Conservation (phyloP, 30 jellyfish, hydroid and myxozoan species). For the Aurelia sp. region DNA sequence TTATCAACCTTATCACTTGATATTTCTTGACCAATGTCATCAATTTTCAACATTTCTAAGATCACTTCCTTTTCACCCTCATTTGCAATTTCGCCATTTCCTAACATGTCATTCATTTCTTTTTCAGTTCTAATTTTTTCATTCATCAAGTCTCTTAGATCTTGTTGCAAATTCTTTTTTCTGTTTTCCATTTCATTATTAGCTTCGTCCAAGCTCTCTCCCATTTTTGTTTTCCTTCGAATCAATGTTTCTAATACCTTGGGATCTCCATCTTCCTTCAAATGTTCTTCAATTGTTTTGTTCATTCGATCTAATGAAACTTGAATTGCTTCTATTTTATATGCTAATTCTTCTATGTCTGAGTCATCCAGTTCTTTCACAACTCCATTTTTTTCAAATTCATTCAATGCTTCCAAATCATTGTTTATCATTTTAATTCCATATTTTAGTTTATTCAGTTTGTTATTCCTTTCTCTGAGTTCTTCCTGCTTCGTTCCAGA, state of each 20-base stretch:
- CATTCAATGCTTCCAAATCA: slow-evolving; percentile 12
- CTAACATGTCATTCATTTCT: slow-evolving; percentile 30
- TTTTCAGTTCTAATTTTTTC: not conserved
- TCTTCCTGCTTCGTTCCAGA: not conserved
- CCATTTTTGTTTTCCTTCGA: slow-evolving; percentile 23
- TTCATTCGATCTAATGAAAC: slow-evolving; percentile 40
- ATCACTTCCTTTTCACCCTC: slow-evolving; percentile 27
- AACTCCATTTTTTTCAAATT: slow-evolving; percentile 24
- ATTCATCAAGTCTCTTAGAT: not conserved
- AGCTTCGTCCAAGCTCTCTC: slow-evolving; percentile 32
- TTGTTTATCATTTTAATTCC: not conserved
- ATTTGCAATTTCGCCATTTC: slow-evolving; percentile 14
- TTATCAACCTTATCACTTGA: not conserved
- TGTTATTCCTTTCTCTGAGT: not conserved
- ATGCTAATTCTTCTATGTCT: slow-evolving; percentile 44
- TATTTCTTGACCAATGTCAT: not conserved
- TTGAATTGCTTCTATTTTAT: slow-evolving; percentile 45
- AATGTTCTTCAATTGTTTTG: slow-evolving; percentile 37
- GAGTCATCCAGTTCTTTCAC: slow-evolving; percentile 29
- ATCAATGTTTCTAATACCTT: slow-evolving; percentile 19
- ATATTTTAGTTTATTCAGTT: not conserved
- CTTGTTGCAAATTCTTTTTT: slow-evolving; percentile 6
- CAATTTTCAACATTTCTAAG: slow-evolving; percentile 7
- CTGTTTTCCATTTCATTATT: slow-evolving; percentile 4
- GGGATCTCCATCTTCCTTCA: slow-evolving; percentile 46